Conservation (phyloP, 1,140 invertebrate genomes). For the Acarapis woodi region DNA sequence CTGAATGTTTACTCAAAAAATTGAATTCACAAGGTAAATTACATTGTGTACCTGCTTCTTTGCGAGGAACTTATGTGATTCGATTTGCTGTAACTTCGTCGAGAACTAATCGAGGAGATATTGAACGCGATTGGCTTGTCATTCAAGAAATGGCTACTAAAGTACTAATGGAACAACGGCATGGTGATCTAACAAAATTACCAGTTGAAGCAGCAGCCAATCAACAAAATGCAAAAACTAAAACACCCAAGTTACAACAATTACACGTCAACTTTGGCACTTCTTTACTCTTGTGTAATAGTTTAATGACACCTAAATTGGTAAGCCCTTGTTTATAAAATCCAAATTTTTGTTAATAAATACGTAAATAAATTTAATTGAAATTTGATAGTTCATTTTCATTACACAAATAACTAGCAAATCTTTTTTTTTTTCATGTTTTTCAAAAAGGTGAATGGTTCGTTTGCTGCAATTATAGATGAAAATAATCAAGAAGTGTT, state of each 20-base stretch:
- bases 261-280: slow-evolving; percentile 52
- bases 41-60: slow-evolving; percentile 81
- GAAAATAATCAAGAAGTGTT: slow-evolving; percentile 51
- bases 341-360: too few species aligned
- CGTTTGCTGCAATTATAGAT: slow-evolving; percentile 79
- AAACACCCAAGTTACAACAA: slow-evolving; percentile 48
- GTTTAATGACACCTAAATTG: slow-evolving; percentile 84
- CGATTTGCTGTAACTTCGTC: slow-evolving; percentile 73
- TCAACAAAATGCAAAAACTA: slow-evolving; percentile 6
- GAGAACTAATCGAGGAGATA: slow-evolving; percentile 57
- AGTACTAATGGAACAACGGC: slow-evolving; percentile 25
- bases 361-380: too few species aligned
- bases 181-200: slow-evolving; percentile 16
- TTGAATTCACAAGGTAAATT: slow-evolving; percentile 87
- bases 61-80: slow-evolving; percentile 48
- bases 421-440: too few species aligned
- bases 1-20: slow-evolving; percentile 66
- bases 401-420: too few species aligned
- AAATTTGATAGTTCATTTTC: too few species aligned
- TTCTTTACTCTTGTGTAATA: slow-evolving; percentile 59
- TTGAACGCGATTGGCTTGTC: slow-evolving; percentile 56
- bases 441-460: too few species aligned
- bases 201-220: not conserved
- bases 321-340: too few species aligned
- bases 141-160: slow-evolving; percentile 44